A percentile compares a stretch with the other conserved stretches of the same genome.
Conservation (phyloP, 2,888 invertebrate genomes). For the Lagria hirta region DNA sequence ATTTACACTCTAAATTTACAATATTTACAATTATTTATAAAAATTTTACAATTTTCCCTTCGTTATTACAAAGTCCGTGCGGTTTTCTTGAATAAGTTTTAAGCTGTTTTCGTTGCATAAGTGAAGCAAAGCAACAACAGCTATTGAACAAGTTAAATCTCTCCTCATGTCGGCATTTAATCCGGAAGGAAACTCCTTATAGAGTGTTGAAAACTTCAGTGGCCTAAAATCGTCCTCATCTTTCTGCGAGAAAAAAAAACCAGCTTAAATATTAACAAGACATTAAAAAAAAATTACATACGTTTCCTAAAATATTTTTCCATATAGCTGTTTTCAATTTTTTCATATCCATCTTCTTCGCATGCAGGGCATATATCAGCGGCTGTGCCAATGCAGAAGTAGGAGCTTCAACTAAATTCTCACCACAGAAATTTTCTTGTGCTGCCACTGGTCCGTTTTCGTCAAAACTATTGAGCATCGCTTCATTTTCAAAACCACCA, state of each 20-base stretch:
- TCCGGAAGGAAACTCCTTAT: conserved; percentile 59
- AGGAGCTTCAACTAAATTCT: conserved; percentile 68
- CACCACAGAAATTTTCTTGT: conserved; percentile 45
- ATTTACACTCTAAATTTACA: too few species aligned
- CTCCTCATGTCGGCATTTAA: conserved; percentile 66
- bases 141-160: conserved; percentile 75
- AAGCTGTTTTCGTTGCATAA: conserved; percentile 79
- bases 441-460: conserved; percentile 34
- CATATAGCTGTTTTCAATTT: conserved; percentile 77
- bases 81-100: too few species aligned
- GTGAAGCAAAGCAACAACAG: conserved; percentile 79
- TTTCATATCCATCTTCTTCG: conserved; percentile 86
- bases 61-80: too few species aligned
- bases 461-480: conserved; percentile 44
- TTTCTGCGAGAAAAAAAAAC: conserved; percentile 6
- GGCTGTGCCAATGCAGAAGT: conserved; percentile 69
- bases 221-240: conserved; percentile 35
- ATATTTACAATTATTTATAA: too few species aligned
- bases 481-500: conserved; percentile 45
- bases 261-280: not conserved
- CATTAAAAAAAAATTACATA: conserved; percentile 38
- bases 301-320: conserved; percentile 52
- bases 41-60: too few species aligned
- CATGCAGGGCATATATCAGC: conserved; percentile 77
- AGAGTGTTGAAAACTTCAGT: conserved; percentile 59